Base-by-base conservation (phyloP, 1,140 invertebrate species). In the Euwallacea fornicatus region DNA sequence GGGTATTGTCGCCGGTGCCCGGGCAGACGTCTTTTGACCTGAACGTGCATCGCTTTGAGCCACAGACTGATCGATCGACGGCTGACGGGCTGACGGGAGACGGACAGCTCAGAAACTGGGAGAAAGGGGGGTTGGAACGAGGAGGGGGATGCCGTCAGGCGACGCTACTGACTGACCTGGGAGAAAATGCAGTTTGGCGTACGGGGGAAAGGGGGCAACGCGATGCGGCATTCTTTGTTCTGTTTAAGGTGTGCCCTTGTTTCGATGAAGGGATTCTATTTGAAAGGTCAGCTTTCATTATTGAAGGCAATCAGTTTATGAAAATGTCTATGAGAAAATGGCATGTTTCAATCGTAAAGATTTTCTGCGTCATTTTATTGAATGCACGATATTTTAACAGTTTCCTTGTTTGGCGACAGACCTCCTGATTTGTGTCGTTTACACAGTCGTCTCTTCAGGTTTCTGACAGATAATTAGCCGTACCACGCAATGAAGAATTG, bases 11-110 rank as follows among this genome's bases (percentile, higher is more conserved):
- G 77, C 78, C 74, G 77, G 72, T 78, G 78, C 81, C 80, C 79
- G 79, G 80, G 80, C 80, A 81, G 80, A 81, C 80, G 80, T 82
- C 81, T 81, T 82, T 81, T 81, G 80, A 81, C 79, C 80, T 80
- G 78, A 78, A 75, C 77, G 77, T 79, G 79, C 79, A 80, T 79
- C 79, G 79, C 78, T 79, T 80, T 80, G 79, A 80, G 78, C 78
- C 78, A 78, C 75, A 78, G 79, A 81, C 80, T 81, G 81, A 81
- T 80, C 80, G 81, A 81, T 82, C 80, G 79, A 77, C 76, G 76
- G 78, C 75, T 79, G 79, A 79, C 79, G 78, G 46, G 64, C 78
- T 81, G 81, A 80, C 80, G 79, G 75, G 79, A 79, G 80, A 81
- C 78, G 79, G 80, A 80, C 80, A 81, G 80, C 79, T 80, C 77